Conservation (phyloP, 2,888 invertebrate species). For the Torymus aiolomorphi region DNA sequence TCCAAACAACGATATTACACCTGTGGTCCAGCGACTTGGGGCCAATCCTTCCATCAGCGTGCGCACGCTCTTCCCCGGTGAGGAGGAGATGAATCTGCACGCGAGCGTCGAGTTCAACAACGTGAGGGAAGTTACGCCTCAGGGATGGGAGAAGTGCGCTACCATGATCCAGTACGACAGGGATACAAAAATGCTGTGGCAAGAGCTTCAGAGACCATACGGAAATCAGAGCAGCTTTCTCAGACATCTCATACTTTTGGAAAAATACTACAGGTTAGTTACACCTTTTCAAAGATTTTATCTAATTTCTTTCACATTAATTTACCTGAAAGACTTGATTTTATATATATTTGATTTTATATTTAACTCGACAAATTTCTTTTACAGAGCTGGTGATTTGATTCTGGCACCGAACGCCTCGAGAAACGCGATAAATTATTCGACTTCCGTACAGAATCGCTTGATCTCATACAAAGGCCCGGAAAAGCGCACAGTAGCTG, state of each 20-base stretch:
- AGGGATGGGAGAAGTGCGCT: constrained; percentile 90
- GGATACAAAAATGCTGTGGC: constrained; percentile 89
- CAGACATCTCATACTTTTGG: constrained; percentile 86
- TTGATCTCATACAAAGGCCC: constrained; percentile 84
- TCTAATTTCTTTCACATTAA: not conserved
- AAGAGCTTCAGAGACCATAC: constrained; percentile 89
- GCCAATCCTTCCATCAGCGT: constrained; percentile 90
- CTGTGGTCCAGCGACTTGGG: constrained; percentile 83
- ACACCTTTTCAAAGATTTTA: not conserved
- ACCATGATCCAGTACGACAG: constrained; percentile 88
- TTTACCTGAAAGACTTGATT: no score
- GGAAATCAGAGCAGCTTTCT: constrained; percentile 92
- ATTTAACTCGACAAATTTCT: not conserved
- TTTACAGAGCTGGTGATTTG: constrained; percentile 86
- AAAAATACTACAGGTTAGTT: constrained; percentile 80
- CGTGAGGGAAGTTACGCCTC: constrained; percentile 84
- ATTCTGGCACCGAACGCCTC: constrained; percentile 85
- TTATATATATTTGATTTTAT: no score
- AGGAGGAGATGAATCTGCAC: constrained; percentile 87
- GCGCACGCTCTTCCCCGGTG: constrained; percentile 87
- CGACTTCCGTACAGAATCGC: constrained; percentile 87
- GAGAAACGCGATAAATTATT: constrained; percentile 85
- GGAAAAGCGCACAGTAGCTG: constrained; percentile 67
- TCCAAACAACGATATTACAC: constrained; percentile 78
- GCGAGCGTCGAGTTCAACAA: constrained; percentile 86